Conservation (phyloP, 2,797 vertebrate species). For the Oophaga sylvatica region DNA sequence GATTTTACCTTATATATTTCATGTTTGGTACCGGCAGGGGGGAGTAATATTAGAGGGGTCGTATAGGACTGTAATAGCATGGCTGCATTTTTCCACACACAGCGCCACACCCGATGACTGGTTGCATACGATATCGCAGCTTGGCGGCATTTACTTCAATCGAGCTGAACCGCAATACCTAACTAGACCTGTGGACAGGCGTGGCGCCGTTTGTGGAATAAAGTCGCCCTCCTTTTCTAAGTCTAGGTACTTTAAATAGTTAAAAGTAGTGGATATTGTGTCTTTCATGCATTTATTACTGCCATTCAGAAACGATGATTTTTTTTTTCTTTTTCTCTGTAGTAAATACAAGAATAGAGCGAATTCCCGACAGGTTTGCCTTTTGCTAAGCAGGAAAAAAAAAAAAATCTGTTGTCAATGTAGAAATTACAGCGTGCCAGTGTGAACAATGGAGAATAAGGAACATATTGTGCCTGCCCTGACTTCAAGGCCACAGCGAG, state of each 20-base stretch:
- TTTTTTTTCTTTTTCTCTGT: background rate
- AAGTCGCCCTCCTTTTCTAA: background rate
- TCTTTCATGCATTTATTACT: background rate
- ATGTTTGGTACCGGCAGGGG: no score
- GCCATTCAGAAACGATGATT: background rate
- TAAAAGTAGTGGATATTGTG: background rate
- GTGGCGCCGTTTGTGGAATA: background rate
- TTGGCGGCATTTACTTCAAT: background rate
- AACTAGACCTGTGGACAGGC: background rate
- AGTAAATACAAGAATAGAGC: background rate
- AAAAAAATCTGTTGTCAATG: background rate
- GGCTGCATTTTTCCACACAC: no score
- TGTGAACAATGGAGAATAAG: background rate
- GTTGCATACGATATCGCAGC: background rate
- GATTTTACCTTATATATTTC: no score
- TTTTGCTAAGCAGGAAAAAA: background rate
- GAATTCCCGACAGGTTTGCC: background rate
- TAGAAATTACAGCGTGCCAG: background rate
- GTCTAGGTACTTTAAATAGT: background rate
- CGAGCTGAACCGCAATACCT: background rate
- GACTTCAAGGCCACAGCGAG: background rate
- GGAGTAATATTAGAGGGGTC: no score
- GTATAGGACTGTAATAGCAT: no score
- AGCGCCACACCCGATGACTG: no score
- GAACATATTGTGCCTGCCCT: background rate